A percentile compares a stretch with the other conserved stretches of the same genome.
These are phyloP conservation scores for Pycnomerus fuliginosus DNA, from an alignment of 2,888 invertebrate species.

Conservation along the genomic window DNA sequence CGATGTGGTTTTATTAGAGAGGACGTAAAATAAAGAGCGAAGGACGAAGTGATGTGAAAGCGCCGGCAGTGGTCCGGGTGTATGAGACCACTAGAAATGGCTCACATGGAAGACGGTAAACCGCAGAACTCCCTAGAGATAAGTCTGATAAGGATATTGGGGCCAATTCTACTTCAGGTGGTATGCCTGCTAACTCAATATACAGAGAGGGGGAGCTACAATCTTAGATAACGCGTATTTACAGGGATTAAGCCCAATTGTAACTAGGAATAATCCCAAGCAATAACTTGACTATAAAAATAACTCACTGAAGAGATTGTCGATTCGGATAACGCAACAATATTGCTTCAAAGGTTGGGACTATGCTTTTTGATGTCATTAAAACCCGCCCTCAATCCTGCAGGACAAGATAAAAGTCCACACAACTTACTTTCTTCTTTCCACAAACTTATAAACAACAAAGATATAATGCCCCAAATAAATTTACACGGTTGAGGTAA, in stretches of 20 bases:
- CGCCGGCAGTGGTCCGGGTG: conserved; percentile 18
- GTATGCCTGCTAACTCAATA: conserved; percentile 28
- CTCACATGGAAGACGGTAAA: conserved; percentile 29
- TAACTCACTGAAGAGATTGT: conserved; percentile 13
- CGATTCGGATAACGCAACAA: conserved; percentile 12
- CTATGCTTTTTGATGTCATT: not conserved
- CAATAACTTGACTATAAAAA: conserved; percentile 18
- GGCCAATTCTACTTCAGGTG: conserved; percentile 25
- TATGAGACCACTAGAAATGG: conserved; percentile 25
- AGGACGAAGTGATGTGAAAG: conserved; percentile 15
- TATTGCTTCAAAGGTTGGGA: conserved; percentile 4
- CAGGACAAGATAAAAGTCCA: conserved; percentile 5
- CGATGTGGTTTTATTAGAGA: conserved; percentile 11
- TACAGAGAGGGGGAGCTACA: conserved; percentile 21
- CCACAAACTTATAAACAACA: not conserved
- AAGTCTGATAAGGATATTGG: conserved; percentile 30
- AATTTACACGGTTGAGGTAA: not conserved
- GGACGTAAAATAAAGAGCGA: conserved; percentile 15
- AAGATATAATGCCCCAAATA: conserved; percentile 6
- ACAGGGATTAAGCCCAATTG: conserved; percentile 33
- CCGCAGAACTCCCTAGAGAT: conserved; percentile 32
- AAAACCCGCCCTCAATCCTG: conserved; percentile 2
- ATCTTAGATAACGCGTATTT: conserved; percentile 34
- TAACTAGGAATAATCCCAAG: conserved; percentile 28
- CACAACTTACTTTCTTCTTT: no score